A percentile compares a stretch with the other conserved stretches of the same genome.
These are phyloP conservation scores for Hipposideros armiger DNA, from an alignment of 2,113 vertebrate genomes.

Conservation along the genomic window DNA sequence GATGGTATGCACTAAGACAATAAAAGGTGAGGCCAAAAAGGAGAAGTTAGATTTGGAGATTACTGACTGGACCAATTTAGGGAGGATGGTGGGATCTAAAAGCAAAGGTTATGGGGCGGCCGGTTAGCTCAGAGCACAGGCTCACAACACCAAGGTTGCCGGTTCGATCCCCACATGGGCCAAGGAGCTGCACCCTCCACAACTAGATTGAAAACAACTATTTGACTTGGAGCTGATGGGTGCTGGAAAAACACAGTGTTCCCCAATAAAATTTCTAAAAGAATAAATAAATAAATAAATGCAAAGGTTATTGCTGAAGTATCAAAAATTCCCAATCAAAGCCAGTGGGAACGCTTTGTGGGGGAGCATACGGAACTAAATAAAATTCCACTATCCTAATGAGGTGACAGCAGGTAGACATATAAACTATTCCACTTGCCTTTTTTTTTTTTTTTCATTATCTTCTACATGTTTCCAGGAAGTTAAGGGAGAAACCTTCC, in stretches of 20 bases:
- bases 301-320: background rate
- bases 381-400: background rate
- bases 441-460: background rate
- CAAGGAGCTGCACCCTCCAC: no score
- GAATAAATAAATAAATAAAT: background rate
- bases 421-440: fast-evolving
- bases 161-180: no score
- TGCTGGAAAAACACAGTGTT: no score
- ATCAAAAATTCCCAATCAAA: background rate
- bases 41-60: background rate
- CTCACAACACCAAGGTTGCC: no score
- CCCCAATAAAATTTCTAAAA: no score
- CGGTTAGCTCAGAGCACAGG: no score
- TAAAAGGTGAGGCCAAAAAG: background rate
- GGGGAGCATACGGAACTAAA: background rate
- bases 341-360: background rate
- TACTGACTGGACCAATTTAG: background rate
- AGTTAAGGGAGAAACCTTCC: background rate
- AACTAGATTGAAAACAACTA: no score
- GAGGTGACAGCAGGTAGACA: background rate
- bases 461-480: background rate
- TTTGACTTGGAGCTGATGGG: no score
- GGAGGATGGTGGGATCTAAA: background rate
- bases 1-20: background rate
- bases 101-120: background rate